These are phyloP conservation scores for Arnoldichthys spilopterus DNA, from an alignment of 2,797 vertebrate genomes.

Conservation along the genomic window DNA sequence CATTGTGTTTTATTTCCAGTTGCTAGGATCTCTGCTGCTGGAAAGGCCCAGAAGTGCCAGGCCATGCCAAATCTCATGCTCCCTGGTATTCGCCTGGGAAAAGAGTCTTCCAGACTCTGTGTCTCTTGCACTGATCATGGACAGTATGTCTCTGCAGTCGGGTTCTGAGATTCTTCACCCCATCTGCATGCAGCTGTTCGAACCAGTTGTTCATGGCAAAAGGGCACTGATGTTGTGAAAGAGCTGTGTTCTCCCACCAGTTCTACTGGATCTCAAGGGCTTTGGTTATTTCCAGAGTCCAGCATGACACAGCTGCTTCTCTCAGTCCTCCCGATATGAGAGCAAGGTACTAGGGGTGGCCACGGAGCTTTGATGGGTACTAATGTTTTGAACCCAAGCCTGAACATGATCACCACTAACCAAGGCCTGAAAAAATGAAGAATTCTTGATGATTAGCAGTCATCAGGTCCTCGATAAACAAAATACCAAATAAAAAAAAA, in stretches of 20 bases:
- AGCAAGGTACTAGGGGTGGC: conserved; percentile 26
- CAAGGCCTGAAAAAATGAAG: too few relatives aligned
- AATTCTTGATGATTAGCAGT: too few relatives aligned
- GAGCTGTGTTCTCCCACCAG: conserved; percentile 45
- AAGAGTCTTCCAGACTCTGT: background rate
- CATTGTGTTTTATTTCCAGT: conserved; percentile 24
- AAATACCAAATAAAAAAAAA: too few relatives aligned
- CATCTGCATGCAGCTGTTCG: conserved; percentile 49
- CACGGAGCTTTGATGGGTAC: background rate
- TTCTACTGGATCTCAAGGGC: conserved; percentile 36
- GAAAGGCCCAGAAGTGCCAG: background rate
- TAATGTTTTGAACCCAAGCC: background rate
- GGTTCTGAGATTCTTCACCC: conserved; percentile 10
- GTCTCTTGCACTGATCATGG: background rate
- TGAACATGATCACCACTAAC: too few relatives aligned
- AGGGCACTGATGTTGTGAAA: conserved; percentile 16
- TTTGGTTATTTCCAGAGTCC: conserved; percentile 55
- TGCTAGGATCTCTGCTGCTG: conserved; percentile 16
- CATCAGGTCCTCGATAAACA: too few relatives aligned
- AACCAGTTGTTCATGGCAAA: conserved; percentile 35
- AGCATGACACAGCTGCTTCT: conserved; percentile 49
- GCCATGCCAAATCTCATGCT: background rate
- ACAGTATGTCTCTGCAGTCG: conserved; percentile 3
- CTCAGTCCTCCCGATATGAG: conserved; percentile 16
- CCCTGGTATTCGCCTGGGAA: conserved; percentile 3